Evolutionary conservation across 2,888 invertebrate genomes (phyloP), one percentile per base, ranked within the genome.

Genomic region (Drosophila tanythrix): DNA sequence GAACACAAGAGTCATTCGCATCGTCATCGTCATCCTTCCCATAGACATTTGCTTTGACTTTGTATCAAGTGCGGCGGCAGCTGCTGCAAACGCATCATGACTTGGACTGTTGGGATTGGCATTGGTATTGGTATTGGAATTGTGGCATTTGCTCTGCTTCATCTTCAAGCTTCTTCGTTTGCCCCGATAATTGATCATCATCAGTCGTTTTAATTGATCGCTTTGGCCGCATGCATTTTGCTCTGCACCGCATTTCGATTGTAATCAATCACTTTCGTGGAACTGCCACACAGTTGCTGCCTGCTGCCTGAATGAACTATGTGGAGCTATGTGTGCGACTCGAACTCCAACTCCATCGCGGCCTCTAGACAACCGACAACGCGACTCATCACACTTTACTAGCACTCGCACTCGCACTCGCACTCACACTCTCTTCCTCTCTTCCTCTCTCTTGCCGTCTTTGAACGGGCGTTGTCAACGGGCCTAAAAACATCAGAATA

Each of bases 231-330:
- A 31, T 60, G 52, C 74, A 59, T 74, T 69, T 68, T 33, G 74
- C 73, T 73, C 73, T 61, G 60, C 60, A 56, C 36, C 62, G 76
- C 77, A 70, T 83, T 81, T 87, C 70, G 88, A 84, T 90, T 86
- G 90, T 90, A 88, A 88, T 88, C 90, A 88, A 88, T 88, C 88
- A 88, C 88, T 86, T 88, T 90, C 88, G 90, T 88, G 89, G 88
- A 88, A 88, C 63, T 66, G 71, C 46, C 50, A 65, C 62, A 59
- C 27, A 67, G 74, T 68, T 68, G 69, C 21, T 57, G 56, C 27
- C 38, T 50, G 27, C 27, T 51, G 68, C 59, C 81, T 74, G 60
- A 82, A 76, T 82, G 82, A 75, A 75, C 82, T 82, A 79, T 82
- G 82, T 66, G 79, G 29, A 80, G 81, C 81, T 53, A 66, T 76